Evolutionary conservation across 2,113 vertebrate genomes (phyloP).

Genomic region (Oreochromis aureus): DNA sequence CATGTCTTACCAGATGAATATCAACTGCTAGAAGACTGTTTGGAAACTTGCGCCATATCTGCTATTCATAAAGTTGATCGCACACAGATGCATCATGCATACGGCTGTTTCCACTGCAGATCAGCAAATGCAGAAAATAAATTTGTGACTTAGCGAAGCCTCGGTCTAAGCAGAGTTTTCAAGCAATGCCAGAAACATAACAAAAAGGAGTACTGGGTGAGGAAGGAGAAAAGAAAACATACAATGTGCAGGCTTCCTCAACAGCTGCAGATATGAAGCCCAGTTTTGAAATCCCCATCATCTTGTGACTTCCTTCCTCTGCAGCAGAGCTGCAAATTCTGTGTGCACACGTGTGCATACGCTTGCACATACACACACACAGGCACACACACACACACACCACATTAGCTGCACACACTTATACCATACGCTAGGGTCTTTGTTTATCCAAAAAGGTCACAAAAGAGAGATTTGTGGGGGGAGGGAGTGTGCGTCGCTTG

Average conservation of each 20-base stretch:
- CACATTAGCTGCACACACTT: constrained; percentile 28
- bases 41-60: constrained; percentile 26
- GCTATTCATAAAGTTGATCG: constrained; percentile 25
- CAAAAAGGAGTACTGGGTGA: not conserved
- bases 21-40: constrained; percentile 15
- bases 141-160: not conserved
- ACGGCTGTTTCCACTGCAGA: constrained; percentile 8
- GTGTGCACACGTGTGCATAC: constrained; percentile 31
- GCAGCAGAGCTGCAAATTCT: constrained; percentile 54
- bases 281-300: constrained; percentile 72
- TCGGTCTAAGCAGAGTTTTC: not conserved
- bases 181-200: not conserved
- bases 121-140: not conserved
- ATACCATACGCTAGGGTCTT: constrained; percentile 47
- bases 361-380: not conserved
- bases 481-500: not conserved
- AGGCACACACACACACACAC: not conserved
- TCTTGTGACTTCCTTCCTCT: constrained; percentile 78
- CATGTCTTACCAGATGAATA: constrained; percentile 33
- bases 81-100: constrained; percentile 10
- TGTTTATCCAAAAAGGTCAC: constrained; percentile 62
- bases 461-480: constrained; percentile 45
- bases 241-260: constrained; percentile 67
- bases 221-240: constrained; percentile 53
- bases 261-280: constrained; percentile 63